Evolutionary conservation across 2,888 invertebrate species (phyloP).

Genomic region (Orthonevra nobilis): DNA sequence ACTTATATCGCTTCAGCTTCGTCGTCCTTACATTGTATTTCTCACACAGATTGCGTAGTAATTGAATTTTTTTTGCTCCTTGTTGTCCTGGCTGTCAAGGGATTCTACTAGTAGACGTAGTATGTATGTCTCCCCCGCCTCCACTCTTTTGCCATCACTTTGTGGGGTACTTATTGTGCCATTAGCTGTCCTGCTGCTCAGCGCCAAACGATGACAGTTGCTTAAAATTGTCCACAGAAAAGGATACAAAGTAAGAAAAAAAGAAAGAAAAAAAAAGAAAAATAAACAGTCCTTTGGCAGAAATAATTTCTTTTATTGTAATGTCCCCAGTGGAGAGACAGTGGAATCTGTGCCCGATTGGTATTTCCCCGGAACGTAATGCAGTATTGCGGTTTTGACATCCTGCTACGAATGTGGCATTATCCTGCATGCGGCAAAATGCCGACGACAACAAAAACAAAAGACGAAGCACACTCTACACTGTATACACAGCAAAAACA

Average conservation of each 20-base stretch:
- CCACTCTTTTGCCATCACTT: conserved; percentile 5
- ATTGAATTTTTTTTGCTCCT: conserved; percentile 47
- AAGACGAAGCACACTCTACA: neutral
- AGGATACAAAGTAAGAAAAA: neutral
- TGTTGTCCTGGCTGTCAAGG: conserved; percentile 1
- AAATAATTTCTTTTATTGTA: conserved; percentile 23
- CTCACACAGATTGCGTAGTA: conserved; percentile 55
- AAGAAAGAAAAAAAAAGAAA: neutral
- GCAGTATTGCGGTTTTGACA: conserved; percentile 57
- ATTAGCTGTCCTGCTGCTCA: conserved; percentile 44
- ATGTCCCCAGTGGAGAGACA: too few species aligned
- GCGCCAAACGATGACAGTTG: conserved; percentile 43
- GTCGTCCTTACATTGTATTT: conserved; percentile 30
- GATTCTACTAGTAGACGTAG: too few species aligned
- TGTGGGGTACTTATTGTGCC: conserved; percentile 43
- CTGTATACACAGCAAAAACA: conserved; percentile 1
- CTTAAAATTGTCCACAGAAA: too few species aligned
- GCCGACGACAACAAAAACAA: neutral
- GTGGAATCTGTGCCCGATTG: too few species aligned
- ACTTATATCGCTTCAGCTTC: conserved; percentile 22
- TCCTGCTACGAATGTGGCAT: conserved; percentile 50
- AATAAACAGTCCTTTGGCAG: neutral
- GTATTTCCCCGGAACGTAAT: conserved; percentile 46
- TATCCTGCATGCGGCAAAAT: conserved; percentile 64
- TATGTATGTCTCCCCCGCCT: conserved; percentile 4